A percentile compares a stretch with the other conserved stretches of the same genome.
These are phyloP conservation scores for Pseudomugil tenellus DNA, from an alignment of 2,797 vertebrate species.

Conservation along the genomic window DNA sequence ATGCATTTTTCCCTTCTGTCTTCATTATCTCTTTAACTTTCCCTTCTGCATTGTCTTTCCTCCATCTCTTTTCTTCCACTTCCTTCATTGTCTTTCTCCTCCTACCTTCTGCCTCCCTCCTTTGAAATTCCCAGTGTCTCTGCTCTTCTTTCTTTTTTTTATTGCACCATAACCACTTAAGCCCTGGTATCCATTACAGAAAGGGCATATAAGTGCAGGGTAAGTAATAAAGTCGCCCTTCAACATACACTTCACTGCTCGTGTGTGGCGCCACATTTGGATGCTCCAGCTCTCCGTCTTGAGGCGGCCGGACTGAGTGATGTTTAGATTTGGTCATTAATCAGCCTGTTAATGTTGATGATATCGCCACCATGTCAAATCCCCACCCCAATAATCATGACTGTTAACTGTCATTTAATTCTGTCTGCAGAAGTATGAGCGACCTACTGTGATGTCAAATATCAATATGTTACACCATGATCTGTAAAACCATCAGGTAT, in stretches of 20 bases:
- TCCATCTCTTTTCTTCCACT: constrained; percentile 37
- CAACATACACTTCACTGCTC: constrained; percentile 59
- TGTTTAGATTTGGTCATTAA: constrained; percentile 44
- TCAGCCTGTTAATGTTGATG: constrained; percentile 32
- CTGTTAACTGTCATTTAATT: constrained; percentile 29
- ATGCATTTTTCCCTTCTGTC: constrained; percentile 23
- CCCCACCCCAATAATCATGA: constrained; percentile 5
- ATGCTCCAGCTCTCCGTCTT: constrained; percentile 51
- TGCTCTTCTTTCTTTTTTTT: constrained; percentile 55
- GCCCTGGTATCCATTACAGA: constrained; percentile 80
- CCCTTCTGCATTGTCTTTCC: constrained; percentile 2
- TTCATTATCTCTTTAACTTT: constrained; percentile 35
- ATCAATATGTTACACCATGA: no score
- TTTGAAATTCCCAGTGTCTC: constrained; percentile 9
- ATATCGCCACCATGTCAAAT: constrained; percentile 5
- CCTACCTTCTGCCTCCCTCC: constrained; percentile 44
- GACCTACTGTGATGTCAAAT: no score
- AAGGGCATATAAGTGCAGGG: constrained; percentile 78
- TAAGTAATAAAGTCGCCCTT: constrained; percentile 79
- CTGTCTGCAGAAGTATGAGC: neutral
- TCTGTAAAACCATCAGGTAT: neutral
- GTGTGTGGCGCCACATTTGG: constrained; percentile 71
- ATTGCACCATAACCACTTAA: constrained; percentile 82
- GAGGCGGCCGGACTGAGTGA: constrained; percentile 33
- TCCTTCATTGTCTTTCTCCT: constrained; percentile 25